Evolutionary conservation across 2,888 invertebrate species (phyloP).

Genomic region (Stramonita haemastoma): DNA sequence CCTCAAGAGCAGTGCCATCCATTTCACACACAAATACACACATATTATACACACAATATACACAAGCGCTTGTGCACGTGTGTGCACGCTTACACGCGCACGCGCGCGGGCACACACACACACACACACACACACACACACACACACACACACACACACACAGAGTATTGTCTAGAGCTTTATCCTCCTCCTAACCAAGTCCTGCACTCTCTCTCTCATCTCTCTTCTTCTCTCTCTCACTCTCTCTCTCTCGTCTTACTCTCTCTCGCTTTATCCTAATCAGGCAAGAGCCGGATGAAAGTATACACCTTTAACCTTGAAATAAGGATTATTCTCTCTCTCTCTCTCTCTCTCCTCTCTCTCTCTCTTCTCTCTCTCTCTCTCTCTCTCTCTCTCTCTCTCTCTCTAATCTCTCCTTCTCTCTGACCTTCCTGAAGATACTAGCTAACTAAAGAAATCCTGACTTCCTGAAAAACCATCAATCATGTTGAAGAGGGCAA

Average conservation of each 20-base stretch:
- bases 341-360: neutral
- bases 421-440: neutral
- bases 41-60: neutral
- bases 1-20: too few relatives aligned
- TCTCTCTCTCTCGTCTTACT: too few relatives aligned
- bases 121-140: neutral
- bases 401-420: neutral
- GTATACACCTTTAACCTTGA: too few relatives aligned
- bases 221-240: too few relatives aligned
- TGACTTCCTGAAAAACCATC: too few relatives aligned
- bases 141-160: neutral
- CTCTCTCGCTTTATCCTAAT: too few relatives aligned
- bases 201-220: too few relatives aligned
- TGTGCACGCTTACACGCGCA: neutral
- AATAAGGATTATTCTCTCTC: neutral
- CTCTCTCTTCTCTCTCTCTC: neutral
- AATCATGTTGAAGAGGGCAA: too few relatives aligned
- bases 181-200: too few relatives aligned
- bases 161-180: neutral
- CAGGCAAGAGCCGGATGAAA: too few relatives aligned
- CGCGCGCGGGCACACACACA: neutral
- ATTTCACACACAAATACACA: neutral
- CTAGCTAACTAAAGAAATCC: too few relatives aligned
- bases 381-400: constrained; percentile 11
- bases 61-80: neutral